These are phyloP conservation scores for Crossocerus cetratus DNA, from an alignment of 2,888 invertebrate genomes.

Conservation along the genomic window DNA sequence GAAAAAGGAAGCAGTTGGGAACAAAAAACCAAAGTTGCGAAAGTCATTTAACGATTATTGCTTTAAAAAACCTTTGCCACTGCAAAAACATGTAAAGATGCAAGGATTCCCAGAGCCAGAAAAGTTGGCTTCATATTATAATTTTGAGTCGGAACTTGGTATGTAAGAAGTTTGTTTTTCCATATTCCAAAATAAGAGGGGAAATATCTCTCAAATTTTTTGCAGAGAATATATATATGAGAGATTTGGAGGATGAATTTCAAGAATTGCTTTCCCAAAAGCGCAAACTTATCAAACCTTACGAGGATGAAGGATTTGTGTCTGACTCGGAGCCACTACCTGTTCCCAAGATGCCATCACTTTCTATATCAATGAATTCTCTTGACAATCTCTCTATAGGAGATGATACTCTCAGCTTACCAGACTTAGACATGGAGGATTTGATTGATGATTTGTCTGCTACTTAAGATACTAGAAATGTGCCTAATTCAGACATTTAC, in stretches of 20 bases:
- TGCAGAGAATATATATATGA: slow-evolving; percentile 39
- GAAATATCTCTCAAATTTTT: background rate
- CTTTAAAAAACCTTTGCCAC: slow-evolving; percentile 57
- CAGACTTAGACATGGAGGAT: no score
- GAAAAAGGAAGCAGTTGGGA: slow-evolving; percentile 29
- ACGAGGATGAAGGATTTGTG: slow-evolving; percentile 55
- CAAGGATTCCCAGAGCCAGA: slow-evolving; percentile 55
- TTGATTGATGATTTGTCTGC: no score
- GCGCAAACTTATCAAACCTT: slow-evolving; percentile 19
- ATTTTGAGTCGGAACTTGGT: slow-evolving; percentile 43
- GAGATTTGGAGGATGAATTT: slow-evolving; percentile 43
- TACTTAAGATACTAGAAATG: no score
- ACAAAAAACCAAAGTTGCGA: slow-evolving; percentile 25
- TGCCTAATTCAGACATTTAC: no score
- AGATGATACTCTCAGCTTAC: no score
- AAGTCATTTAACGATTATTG: slow-evolving; percentile 36
- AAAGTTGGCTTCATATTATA: slow-evolving; percentile 45
- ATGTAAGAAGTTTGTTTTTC: background rate
- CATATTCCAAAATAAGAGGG: background rate
- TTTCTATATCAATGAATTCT: no score
- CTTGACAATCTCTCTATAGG: no score
- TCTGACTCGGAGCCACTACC: slow-evolving; percentile 37
- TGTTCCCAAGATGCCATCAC: no score
- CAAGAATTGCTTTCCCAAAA: slow-evolving; percentile 18
- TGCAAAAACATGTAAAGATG: slow-evolving; percentile 24